Evolutionary conservation across 1,140 invertebrate genomes (phyloP).

Genomic region (Steinernema khuongi): DNA sequence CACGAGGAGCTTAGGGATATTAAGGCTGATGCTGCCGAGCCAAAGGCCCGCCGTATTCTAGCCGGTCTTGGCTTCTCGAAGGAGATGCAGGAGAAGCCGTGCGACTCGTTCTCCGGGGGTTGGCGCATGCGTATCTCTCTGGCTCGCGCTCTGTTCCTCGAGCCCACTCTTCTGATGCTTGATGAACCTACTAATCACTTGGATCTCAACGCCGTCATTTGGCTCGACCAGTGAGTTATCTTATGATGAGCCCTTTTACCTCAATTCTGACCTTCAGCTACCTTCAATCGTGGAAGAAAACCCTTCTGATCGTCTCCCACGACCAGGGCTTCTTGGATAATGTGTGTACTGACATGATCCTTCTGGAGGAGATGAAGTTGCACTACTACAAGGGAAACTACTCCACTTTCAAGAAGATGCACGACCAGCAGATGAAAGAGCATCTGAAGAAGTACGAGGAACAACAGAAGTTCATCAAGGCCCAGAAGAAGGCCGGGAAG

Average conservation of each 20-base stretch:
- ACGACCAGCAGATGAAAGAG: slow-evolving; percentile 85
- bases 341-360: slow-evolving; percentile 96
- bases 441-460: slow-evolving; percentile 93
- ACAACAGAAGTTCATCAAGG: slow-evolving; percentile 87
- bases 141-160: slow-evolving; percentile 67
- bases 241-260: no score
- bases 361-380: slow-evolving; percentile 86
- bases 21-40: slow-evolving; percentile 91
- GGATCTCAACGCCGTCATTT: slow-evolving; percentile 97
- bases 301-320: slow-evolving; percentile 91
- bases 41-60: slow-evolving; percentile 83
- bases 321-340: slow-evolving; percentile 98
- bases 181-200: slow-evolving; percentile 82
- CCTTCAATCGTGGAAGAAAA: slow-evolving; percentile 94
- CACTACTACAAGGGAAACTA: slow-evolving; percentile 98
- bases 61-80: slow-evolving; percentile 90
- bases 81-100: slow-evolving; percentile 86
- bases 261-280: slow-evolving; percentile 69
- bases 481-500: slow-evolving; percentile 84
- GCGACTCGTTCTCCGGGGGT: slow-evolving; percentile 70
- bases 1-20: slow-evolving; percentile 84
- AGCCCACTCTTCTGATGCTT: slow-evolving; percentile 85
- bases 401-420: slow-evolving; percentile 92
- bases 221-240: slow-evolving; percentile 82
- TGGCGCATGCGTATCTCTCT: not conserved